These are phyloP conservation scores for Microplitis deprimator DNA, from an alignment of 2,888 invertebrate genomes.

Conservation along the genomic window DNA sequence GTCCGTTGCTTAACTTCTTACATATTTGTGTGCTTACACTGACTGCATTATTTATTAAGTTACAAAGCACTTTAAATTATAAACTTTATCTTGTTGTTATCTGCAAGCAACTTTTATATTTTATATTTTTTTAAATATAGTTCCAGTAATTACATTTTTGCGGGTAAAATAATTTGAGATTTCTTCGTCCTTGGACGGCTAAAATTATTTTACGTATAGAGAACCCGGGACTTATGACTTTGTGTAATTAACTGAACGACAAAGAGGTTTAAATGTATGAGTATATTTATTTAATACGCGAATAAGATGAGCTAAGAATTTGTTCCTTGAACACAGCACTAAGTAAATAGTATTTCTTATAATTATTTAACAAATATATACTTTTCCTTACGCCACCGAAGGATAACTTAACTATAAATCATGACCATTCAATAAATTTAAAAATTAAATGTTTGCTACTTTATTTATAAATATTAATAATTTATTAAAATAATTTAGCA, in stretches of 20 bases:
- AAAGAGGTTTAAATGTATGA: neutral
- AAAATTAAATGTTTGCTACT: neutral
- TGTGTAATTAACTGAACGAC: conserved; percentile 10
- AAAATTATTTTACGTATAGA: neutral
- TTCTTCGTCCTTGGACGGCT: neutral
- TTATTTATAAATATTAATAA: neutral
- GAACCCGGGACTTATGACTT: neutral
- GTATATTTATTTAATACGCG: neutral
- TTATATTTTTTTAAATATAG: neutral
- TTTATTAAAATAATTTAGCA: neutral
- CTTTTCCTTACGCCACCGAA: neutral
- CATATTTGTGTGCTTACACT: conserved; percentile 20
- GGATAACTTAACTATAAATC: neutral
- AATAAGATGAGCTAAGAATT: conserved; percentile 1
- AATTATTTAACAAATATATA: neutral
- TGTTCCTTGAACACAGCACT: conserved; percentile 3
- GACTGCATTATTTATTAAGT: conserved; percentile 38
- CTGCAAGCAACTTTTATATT: no score
- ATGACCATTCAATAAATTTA: neutral
- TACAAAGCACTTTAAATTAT: neutral
- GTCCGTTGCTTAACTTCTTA: conserved; percentile 23
- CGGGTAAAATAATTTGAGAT: neutral
- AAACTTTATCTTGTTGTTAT: neutral
- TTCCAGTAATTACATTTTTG: neutral
- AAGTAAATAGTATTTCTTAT: neutral